Percentiles rank a stretch among this genome's conserved stretches.
phyloP scores from a whole-genome alignment of 2,113 vertebrate genomes.

The Sphyrna mokarran region DNA sequence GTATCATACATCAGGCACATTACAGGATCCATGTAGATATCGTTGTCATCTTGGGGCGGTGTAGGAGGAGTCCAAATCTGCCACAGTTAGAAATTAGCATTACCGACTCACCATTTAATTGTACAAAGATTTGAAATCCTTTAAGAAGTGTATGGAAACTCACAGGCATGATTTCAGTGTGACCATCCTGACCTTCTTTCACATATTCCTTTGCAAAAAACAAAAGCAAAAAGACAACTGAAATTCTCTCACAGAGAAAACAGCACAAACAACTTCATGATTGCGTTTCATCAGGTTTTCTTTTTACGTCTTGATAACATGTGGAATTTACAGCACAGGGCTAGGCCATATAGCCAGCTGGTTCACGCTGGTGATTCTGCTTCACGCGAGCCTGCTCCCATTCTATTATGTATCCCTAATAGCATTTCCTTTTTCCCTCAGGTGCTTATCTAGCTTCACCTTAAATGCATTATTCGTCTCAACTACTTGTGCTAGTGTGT shows the following conservation, averaged over 20 bases:
- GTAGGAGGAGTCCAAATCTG: constrained; percentile 90
- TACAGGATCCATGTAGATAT: constrained; percentile 85
- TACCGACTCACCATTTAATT: background rate
- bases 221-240: constrained; percentile 21
- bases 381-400: background rate
- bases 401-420: background rate
- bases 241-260: background rate
- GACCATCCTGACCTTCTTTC: constrained; percentile 74
- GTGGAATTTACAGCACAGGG: background rate
- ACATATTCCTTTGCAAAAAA: constrained; percentile 69
- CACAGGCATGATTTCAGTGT: constrained; percentile 87
- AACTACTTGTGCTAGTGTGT: background rate
- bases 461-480: background rate
- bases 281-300: background rate
- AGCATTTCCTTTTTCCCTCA: background rate
- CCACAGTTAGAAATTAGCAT: constrained; percentile 31
- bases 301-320: background rate
- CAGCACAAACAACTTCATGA: background rate
- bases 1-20: constrained; percentile 89
- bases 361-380: background rate
- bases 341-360: too few species aligned
- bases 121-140: background rate
- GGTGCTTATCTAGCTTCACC: background rate
- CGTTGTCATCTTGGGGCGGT: constrained; percentile 85
- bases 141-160: constrained; percentile 40